A percentile compares a stretch with the other conserved stretches of the same genome.
These are phyloP conservation scores for Micoletzkya japonica DNA, from an alignment of 2,888 invertebrate species.

Conservation along the genomic window DNA sequence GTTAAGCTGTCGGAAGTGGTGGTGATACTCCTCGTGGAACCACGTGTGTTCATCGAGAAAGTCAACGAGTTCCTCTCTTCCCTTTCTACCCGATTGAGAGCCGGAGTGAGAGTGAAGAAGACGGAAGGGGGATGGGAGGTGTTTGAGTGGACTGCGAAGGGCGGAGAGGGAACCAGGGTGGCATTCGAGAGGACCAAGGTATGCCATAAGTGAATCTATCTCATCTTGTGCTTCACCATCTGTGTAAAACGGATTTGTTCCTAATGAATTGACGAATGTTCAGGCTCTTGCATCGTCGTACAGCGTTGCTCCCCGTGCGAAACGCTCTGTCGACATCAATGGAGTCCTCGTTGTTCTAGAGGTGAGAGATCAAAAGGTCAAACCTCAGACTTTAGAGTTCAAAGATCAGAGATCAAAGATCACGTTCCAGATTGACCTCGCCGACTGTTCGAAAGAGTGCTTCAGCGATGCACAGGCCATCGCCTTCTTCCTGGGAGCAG, in stretches of 20 bases:
- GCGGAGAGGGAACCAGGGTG: constrained; percentile 27
- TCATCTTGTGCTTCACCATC: too few species aligned
- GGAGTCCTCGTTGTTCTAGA: constrained; percentile 22
- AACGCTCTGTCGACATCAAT: not conserved
- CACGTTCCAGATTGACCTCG: constrained; percentile 38
- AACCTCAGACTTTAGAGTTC: too few species aligned
- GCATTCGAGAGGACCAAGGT: too few species aligned
- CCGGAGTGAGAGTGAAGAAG: constrained; percentile 37
- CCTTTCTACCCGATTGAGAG: constrained; percentile 44
- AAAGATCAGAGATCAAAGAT: not conserved
- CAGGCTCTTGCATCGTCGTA: too few species aligned
- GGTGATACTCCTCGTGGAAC: constrained; percentile 46
- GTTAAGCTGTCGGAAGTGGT: constrained; percentile 42
- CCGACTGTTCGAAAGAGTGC: constrained; percentile 37
- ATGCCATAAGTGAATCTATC: too few species aligned
- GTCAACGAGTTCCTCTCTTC: constrained; percentile 44
- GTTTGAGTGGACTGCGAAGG: constrained; percentile 48
- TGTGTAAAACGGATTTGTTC: too few species aligned
- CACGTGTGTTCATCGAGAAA: constrained; percentile 35
- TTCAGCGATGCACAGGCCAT: constrained; percentile 53
- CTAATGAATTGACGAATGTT: too few species aligned
- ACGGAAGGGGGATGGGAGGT: constrained; percentile 50
- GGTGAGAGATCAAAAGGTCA: constrained; percentile 2
- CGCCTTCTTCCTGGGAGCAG: constrained; percentile 49
- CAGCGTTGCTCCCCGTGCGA: not conserved